These are phyloP conservation scores for Callopanchax toddi DNA, from an alignment of 2,113 vertebrate genomes.

Conservation along the genomic window DNA sequence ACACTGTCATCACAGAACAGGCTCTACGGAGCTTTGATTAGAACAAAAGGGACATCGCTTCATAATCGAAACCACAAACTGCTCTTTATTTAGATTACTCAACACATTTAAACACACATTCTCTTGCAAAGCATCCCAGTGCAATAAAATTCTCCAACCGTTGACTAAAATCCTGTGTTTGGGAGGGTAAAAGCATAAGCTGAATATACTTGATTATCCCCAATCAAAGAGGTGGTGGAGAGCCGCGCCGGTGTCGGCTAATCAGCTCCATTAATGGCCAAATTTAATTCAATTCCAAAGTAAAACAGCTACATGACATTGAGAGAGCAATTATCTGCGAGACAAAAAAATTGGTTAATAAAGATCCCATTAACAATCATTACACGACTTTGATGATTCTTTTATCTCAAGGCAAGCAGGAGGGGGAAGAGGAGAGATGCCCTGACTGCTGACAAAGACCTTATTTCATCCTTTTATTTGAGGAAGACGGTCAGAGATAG, in stretches of 20 bases:
- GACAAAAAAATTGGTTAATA: constrained; percentile 73
- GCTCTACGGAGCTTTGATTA: too few species aligned
- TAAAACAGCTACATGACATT: constrained; percentile 71
- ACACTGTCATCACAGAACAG: too few species aligned
- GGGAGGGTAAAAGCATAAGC: constrained; percentile 21
- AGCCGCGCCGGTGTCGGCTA: constrained; percentile 32
- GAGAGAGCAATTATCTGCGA: constrained; percentile 68
- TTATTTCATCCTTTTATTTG: constrained; percentile 61
- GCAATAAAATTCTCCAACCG: constrained; percentile 1
- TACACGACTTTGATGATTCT: constrained; percentile 72
- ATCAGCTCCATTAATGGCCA: constrained; percentile 53
- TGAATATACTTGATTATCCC: constrained; percentile 47
- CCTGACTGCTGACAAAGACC: constrained; percentile 76
- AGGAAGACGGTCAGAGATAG: constrained; percentile 66
- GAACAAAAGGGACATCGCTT: too few species aligned
- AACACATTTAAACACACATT: neutral
- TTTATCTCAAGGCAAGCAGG: constrained; percentile 69
- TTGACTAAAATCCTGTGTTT: constrained; percentile 8
- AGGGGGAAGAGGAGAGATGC: constrained; percentile 60
- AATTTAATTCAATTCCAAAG: constrained; percentile 58
- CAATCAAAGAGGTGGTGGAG: constrained; percentile 50
- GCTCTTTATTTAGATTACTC: neutral
- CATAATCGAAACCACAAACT: too few species aligned
- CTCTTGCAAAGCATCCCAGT: neutral
- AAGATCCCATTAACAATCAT: constrained; percentile 74